A percentile compares a stretch with the other conserved stretches of the same genome.
Conservation (phyloP, 2,797 vertebrate species). For the Setipinna tenuifilis region DNA sequence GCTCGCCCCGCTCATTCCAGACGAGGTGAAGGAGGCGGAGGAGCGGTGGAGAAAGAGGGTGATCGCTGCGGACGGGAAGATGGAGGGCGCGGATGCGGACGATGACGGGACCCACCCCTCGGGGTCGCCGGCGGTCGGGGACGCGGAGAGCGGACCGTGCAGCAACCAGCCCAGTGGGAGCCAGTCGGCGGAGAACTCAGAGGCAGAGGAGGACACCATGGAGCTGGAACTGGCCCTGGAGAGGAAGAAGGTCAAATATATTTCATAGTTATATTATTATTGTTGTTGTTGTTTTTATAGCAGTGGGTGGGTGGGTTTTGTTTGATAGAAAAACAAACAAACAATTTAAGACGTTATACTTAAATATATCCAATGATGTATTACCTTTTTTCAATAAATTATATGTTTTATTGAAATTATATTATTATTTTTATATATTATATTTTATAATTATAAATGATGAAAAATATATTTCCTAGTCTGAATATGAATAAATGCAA, state of each 20-base stretch:
- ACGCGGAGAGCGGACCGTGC: conserved; percentile 71
- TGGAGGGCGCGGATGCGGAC: conserved; percentile 66
- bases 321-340: too few relatives aligned
- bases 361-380: too few relatives aligned
- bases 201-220: conserved; percentile 89
- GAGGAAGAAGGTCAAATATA: conserved; percentile 85
- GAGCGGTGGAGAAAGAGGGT: conserved; percentile 93
- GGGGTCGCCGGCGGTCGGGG: conserved; percentile 56
- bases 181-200: conserved; percentile 80
- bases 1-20: conserved; percentile 88
- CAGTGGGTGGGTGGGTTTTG: too few relatives aligned
- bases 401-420: too few relatives aligned
- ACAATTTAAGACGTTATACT: too few relatives aligned
- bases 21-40: conserved; percentile 92
- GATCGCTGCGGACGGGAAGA: conserved; percentile 82
- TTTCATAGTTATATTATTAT: too few relatives aligned
- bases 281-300: too few relatives aligned
- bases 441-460: too few relatives aligned
- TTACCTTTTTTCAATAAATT: too few relatives aligned
- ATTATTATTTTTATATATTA: too few relatives aligned
- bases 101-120: conserved; percentile 66
- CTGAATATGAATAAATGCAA: too few relatives aligned
- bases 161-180: conserved; percentile 83
- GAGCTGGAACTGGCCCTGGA: conserved; percentile 93
- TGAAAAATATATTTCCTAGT: too few relatives aligned